phyloP scores from a whole-genome alignment of 1,140 invertebrate genomes.

The Diachasma alloeum region DNA sequence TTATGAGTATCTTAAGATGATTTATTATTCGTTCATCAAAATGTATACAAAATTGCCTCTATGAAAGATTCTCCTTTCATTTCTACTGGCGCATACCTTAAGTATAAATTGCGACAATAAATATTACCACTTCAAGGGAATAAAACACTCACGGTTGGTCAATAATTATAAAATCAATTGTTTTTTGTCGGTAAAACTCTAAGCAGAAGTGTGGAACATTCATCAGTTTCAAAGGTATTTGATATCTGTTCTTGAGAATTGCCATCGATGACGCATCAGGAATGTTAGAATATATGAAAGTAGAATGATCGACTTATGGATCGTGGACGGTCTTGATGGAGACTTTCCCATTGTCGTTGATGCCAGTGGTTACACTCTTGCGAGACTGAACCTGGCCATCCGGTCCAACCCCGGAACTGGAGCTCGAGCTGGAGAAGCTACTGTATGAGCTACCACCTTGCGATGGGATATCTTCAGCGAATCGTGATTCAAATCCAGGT shows the following conservation, averaged over 20 bases:
- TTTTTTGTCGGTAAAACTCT: background rate
- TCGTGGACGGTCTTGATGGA: conserved; percentile 69
- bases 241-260: background rate
- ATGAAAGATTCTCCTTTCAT: no score
- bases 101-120: no score
- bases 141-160: no score
- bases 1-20: no score
- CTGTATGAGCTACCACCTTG: conserved; percentile 62
- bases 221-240: background rate
- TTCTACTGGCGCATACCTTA: no score
- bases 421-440: conserved; percentile 72
- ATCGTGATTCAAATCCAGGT: conserved; percentile 70
- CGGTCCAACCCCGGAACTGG: conserved; percentile 66
- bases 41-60: no score
- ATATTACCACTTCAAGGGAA: no score
- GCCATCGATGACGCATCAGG: background rate
- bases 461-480: conserved; percentile 51
- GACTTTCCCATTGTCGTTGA: conserved; percentile 78
- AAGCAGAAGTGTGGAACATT: background rate
- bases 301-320: conserved; percentile 34
- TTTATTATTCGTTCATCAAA: no score
- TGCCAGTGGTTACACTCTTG: conserved; percentile 70
- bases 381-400: conserved; percentile 68
- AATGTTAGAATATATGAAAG: background rate
- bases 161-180: background rate